These are phyloP conservation scores for Mormyrus proboscirostris DNA, from an alignment of 2,797 vertebrate genomes.

Conservation along the genomic window DNA sequence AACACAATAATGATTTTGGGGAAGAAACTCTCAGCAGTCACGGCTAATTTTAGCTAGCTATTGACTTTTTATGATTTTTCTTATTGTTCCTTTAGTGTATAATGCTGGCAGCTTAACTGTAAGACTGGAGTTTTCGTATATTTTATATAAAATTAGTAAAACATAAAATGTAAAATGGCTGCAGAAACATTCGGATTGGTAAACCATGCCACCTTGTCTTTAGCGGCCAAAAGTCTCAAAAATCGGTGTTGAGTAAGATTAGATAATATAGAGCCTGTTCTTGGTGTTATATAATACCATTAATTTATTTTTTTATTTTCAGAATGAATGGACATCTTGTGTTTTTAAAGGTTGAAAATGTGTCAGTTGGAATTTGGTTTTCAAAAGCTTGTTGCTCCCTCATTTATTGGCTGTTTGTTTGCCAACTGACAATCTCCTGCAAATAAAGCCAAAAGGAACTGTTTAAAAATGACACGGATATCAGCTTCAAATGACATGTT, in stretches of 20 bases:
- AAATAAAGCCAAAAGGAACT: background rate
- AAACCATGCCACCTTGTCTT: background rate
- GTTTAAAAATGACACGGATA: background rate
- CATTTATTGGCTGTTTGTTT: background rate
- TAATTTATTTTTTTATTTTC: background rate
- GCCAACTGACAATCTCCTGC: background rate
- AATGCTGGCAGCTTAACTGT: background rate
- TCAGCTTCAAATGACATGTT: background rate
- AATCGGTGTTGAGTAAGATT: background rate
- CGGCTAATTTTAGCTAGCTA: background rate
- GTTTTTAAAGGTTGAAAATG: background rate
- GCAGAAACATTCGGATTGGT: background rate
- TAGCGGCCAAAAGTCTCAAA: background rate
- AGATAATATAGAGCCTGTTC: background rate
- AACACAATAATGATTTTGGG: background rate
- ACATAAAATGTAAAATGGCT: background rate
- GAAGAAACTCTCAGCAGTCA: background rate
- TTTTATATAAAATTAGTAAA: background rate
- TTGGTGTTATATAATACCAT: background rate
- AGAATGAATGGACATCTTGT: slow-evolving; percentile 9
- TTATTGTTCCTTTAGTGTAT: background rate
- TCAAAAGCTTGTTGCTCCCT: background rate
- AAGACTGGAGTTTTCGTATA: background rate
- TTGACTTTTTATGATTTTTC: background rate
- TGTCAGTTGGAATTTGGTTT: background rate